Base-by-base conservation (phyloP, 2,113 vertebrate species). In the Vireo altiloquus region DNA sequence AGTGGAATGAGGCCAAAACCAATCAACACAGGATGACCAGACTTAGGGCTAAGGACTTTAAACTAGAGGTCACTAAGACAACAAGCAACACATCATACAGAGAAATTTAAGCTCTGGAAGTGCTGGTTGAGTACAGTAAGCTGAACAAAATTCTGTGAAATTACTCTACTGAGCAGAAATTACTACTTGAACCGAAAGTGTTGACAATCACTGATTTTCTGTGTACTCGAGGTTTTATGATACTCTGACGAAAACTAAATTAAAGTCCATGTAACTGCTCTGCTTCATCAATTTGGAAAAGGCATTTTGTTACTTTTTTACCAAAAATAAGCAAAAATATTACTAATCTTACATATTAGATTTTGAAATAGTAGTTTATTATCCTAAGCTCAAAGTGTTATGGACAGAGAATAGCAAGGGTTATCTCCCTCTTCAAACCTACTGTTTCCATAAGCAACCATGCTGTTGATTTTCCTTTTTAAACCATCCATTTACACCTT, bases 1-100 rank as follows among this genome's bases (percentile, higher is more conserved):
- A 91, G 84, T 52, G 72, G 90, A 96, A 97, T 85, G 92, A 97
- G 93, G 95, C 85, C 93, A 95, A 87, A 93, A 63, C 70, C 84
- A 94, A 79, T 82, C 94, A 93, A 80, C 75, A 88, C 54, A 59
- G 52, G 90, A 74, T 90, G 95, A 94, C 94, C 94, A 96, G 50
- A 86, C 50, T 82, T 59, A 83, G 47, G 63, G 77, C 47, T 74
- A 63, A 77, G 47, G 72, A 90, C 64, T 90, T 94, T 15, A 77
- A 97, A 77, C 59, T 31, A 59, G 28, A 91, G 84, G 50, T 70
- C 75, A 50, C 78, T 59, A 77, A 68, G 54, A 85, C 56, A 65
- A 85, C 70, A 91, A 75, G 60, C 57, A 91, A 59, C 23, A 53
- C 42, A 57, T 27, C 39, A 49, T 7, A 47, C 0, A 0, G 24